These are phyloP conservation scores for Oligia strigilis DNA, from an alignment of 2,888 invertebrate species.

Conservation along the genomic window DNA sequence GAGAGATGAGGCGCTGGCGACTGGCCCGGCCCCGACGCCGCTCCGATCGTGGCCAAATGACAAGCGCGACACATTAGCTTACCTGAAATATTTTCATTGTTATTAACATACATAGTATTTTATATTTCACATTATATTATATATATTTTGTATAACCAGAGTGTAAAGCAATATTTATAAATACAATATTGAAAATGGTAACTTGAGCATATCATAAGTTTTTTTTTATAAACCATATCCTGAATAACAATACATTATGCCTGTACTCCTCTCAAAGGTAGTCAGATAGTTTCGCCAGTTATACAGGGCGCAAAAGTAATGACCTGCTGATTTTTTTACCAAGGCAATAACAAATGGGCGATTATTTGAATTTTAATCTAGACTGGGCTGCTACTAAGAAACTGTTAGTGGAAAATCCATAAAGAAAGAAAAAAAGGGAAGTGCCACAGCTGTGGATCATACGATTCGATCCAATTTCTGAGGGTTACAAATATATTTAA, in stretches of 20 bases:
- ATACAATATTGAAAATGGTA: constrained; percentile 35
- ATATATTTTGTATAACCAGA: constrained; percentile 32
- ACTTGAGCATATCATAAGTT: constrained; percentile 15
- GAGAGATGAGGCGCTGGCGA: constrained; percentile 95
- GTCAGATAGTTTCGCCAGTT: background rate
- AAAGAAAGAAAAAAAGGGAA: background rate
- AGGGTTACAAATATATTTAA: background rate
- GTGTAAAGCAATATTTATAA: constrained; percentile 18
- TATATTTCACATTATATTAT: constrained; percentile 27
- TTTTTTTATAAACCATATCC: constrained; percentile 25
- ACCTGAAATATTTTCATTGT: constrained; percentile 86
- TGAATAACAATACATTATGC: background rate
- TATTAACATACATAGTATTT: constrained; percentile 22
- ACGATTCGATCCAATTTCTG: background rate
- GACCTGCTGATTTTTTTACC: background rate
- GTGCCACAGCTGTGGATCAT: background rate
- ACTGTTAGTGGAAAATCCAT: background rate
- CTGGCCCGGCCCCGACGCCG: constrained; percentile 92
- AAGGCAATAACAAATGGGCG: background rate
- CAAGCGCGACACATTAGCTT: constrained; percentile 98
- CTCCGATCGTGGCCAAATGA: constrained; percentile 95
- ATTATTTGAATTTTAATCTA: background rate
- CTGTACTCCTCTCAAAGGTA: background rate
- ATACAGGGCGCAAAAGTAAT: background rate
- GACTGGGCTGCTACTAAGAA: background rate